phyloP scores from a whole-genome alignment of 1,140 invertebrate species.

The Ridgeia piscesae region DNA sequence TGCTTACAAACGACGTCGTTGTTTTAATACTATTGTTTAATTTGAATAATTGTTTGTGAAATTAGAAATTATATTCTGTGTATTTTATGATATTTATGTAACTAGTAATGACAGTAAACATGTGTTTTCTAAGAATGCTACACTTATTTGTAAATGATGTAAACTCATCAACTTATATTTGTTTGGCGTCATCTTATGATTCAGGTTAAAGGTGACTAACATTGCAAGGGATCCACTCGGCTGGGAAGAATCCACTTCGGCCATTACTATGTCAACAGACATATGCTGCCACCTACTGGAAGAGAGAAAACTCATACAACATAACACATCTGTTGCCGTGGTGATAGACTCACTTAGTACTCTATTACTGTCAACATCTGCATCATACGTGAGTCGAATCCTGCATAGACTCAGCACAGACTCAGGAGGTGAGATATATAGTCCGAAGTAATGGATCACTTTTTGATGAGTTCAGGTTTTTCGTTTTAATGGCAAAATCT shows the following conservation, averaged over 20 bases:
- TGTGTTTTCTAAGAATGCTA: background rate
- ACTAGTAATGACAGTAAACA: background rate
- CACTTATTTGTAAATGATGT: background rate
- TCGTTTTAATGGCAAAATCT: no score
- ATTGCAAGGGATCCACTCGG: background rate
- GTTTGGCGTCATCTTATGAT: background rate
- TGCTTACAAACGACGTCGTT: no score
- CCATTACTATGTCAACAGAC: background rate
- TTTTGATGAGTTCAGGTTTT: background rate
- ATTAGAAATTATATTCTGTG: background rate
- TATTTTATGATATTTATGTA: background rate
- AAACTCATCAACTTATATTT: background rate
- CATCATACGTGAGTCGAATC: background rate
- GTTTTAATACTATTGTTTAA: background rate
- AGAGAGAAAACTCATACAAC: background rate
- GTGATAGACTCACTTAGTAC: background rate
- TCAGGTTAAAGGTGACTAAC: background rate
- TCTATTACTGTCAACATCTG: background rate
- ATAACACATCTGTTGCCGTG: background rate
- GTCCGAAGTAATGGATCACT: background rate
- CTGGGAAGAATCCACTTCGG: background rate
- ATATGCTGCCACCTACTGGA: background rate
- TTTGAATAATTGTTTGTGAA: background rate
- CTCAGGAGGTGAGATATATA: background rate
- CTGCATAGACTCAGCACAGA: background rate